Conservation (phyloP, 1,140 invertebrate genomes). For the Paracyclopina nana region DNA sequence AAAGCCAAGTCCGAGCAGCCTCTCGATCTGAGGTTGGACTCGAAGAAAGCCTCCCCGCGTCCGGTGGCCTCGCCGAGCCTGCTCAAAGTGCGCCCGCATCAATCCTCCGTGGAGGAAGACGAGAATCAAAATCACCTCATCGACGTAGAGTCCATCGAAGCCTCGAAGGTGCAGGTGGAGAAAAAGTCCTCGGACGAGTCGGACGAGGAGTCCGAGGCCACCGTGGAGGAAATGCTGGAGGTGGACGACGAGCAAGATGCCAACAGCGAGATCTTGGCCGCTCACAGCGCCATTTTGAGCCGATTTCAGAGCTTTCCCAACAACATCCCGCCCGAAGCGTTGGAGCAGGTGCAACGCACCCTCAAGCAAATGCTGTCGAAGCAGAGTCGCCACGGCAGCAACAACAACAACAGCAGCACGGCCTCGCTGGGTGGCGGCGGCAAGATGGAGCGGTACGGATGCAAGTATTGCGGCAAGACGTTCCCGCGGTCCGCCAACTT, state of each 20-base stretch:
- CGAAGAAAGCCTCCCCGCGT: not conserved
- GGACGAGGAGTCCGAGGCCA: too few relatives aligned
- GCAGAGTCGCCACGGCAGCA: too few relatives aligned
- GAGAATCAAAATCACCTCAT: not conserved
- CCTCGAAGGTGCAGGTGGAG: not conserved
- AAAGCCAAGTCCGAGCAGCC: not conserved
- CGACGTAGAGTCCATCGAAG: not conserved
- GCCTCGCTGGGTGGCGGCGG: not conserved
- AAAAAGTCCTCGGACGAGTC: too few relatives aligned
- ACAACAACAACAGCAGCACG: too few relatives aligned
- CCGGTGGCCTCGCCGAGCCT: too few relatives aligned
- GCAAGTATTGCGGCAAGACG: constrained; percentile 91
- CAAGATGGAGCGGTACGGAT: constrained; percentile 67
- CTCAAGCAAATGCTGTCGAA: too few relatives aligned
- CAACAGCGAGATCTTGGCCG: not conserved
- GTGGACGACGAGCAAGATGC: not conserved
- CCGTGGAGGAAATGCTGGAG: not conserved
- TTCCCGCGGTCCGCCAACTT: constrained; percentile 97
- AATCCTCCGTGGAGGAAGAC: not conserved
- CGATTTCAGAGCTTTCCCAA: not conserved
- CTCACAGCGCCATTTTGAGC: not conserved
- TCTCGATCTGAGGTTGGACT: not conserved
- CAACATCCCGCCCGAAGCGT: not conserved
- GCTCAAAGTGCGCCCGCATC: not conserved
- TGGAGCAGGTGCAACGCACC: not conserved